A percentile compares a stretch with the other conserved stretches of the same genome.
Evolutionary conservation across 2,797 vertebrate genomes (phyloP).

Genomic region (Poecilia wingei): DNA sequence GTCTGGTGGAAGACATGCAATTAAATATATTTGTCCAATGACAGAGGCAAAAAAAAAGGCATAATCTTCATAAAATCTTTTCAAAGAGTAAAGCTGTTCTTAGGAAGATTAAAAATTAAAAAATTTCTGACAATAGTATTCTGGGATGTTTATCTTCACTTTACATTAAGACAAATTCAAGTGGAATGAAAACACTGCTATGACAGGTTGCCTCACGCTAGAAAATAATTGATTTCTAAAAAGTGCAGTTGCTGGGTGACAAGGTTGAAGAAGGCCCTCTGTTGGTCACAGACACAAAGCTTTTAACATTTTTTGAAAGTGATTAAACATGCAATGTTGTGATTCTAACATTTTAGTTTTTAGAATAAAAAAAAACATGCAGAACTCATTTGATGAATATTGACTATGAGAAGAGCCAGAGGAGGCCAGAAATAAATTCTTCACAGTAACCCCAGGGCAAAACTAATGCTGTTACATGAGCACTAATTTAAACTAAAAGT

Average conservation of each 20-base stretch:
- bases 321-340: background rate
- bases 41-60: background rate
- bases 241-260: background rate
- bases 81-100: background rate
- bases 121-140: background rate
- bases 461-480: slow-evolving; percentile 3
- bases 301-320: background rate
- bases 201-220: background rate
- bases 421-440: slow-evolving; percentile 12
- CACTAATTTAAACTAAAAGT: slow-evolving; percentile 18
- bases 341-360: slow-evolving; percentile 6
- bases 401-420: slow-evolving; percentile 12
- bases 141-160: background rate
- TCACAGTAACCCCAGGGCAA: background rate
- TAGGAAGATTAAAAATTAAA: background rate
- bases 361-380: background rate
- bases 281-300: background rate
- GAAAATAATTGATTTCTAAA: background rate
- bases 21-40: background rate
- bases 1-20: background rate
- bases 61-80: background rate
- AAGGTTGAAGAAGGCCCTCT: slow-evolving; percentile 6
- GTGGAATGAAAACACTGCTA: background rate
- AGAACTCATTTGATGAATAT: background rate
- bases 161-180: background rate